Evolutionary conservation across 2,797 vertebrate genomes (phyloP), one percentile per base, ranked within the genome.

Genomic region (Tenualosa ilisha): DNA sequence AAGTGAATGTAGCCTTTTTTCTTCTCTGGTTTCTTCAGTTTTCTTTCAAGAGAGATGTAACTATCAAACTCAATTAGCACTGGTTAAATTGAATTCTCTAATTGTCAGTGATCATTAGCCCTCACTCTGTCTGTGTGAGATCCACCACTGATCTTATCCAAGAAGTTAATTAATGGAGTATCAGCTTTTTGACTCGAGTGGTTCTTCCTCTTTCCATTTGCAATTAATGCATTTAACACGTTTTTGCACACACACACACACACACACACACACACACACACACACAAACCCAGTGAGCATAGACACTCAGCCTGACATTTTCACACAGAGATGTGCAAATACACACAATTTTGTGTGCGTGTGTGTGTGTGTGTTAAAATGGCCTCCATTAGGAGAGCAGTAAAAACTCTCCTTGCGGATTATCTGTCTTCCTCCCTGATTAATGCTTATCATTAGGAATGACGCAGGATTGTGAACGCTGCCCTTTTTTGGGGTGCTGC

Each of bases 371-470:
- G 83, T 51, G 8, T 79, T 86, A 83, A 83, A 85, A 68, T 26
- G 85, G 65, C 68, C 68, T 50, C 40, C 86, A 72, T 53, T 61
- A 72, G 31, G 20, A 24, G 65, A 40, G 81, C 81, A 26, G 82
- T 84, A 85, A 86, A 53, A 5, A 40, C 26, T 84, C 82, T 85
- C 84, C 40, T 86, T 84, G 53, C 81, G 50, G 68, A 84, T 84
- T 85, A 83, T 82, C 81, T 61, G 82, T 81, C 86, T 86, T 82
- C 68, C 54, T 56, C 82, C 59, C 82, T 88, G 87, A 89, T 90
- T 86, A 86, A 89, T 90, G 65, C 81, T 46, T 81, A 81, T 86
- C 85, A 84, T 88, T 90, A 88, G 65, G 54, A 22, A 31, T 85
- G 84, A 90, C 79, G 85, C 83, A 43, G 56, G 56, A n/a, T 61